phyloP scores from a whole-genome alignment of 2,888 invertebrate species.

The Polylopha cassiicola region DNA sequence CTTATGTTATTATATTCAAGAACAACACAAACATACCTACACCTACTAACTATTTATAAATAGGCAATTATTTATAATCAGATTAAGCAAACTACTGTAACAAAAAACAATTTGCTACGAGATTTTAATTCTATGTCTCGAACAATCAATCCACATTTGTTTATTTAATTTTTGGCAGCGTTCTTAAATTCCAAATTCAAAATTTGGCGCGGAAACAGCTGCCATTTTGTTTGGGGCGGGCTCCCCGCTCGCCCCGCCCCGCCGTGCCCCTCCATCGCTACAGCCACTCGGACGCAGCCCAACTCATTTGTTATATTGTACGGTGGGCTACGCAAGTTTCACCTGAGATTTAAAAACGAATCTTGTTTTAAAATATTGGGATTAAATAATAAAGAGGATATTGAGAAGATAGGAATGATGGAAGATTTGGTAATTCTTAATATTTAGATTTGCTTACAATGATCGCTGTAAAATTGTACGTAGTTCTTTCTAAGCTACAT shows the following conservation, averaged over 20 bases:
- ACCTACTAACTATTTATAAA: no score
- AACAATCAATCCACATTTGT: constrained; percentile 6
- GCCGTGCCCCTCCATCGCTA: constrained; percentile 65
- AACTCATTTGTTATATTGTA: constrained; percentile 73
- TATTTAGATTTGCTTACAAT: no score
- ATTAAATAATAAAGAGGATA: no score
- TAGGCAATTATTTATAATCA: constrained; percentile 4
- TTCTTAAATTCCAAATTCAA: constrained; percentile 49
- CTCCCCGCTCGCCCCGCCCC: constrained; percentile 72
- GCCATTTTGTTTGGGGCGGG: constrained; percentile 80
- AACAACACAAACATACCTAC: no score
- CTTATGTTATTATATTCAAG: no score
- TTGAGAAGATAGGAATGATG: no score
- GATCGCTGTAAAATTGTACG: no score
- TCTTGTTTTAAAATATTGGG: no score
- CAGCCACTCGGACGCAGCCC: constrained; percentile 73
- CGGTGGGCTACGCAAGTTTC: constrained; percentile 57
- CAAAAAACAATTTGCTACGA: no score
- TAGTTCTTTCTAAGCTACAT: no score
- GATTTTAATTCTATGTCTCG: background rate
- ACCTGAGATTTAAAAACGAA: constrained; percentile 31
- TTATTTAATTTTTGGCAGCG: constrained; percentile 5
- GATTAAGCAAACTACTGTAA: no score
- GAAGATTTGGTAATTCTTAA: no score
- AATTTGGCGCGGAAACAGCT: constrained; percentile 77